Percentiles rank a stretch among this genome's conserved stretches.
phyloP scores from a whole-genome alignment of 2,797 vertebrate genomes.

The Podarcis siculus region DNA sequence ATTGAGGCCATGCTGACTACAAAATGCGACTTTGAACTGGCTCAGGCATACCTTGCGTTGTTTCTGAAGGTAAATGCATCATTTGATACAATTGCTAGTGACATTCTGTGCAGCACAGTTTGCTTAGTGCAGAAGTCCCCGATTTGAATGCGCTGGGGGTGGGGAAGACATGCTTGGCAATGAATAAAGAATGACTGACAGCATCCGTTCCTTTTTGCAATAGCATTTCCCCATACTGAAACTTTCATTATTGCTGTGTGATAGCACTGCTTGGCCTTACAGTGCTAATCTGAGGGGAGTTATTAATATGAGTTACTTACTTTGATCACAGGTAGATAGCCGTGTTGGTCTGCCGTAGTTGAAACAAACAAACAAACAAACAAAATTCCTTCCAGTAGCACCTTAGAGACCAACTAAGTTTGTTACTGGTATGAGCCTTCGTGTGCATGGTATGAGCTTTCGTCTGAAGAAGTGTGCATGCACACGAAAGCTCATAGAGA shows the following conservation, averaged over 20 bases:
- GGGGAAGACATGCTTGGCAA: neutral
- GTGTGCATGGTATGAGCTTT: no score
- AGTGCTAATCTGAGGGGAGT: neutral
- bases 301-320: neutral
- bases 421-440: no score
- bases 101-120: neutral
- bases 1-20: constrained; percentile 84
- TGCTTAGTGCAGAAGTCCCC: neutral
- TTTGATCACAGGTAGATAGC: no score
- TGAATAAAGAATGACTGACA: neutral
- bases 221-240: neutral
- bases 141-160: no score
- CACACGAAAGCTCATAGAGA: no score
- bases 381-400: no score
- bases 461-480: no score
- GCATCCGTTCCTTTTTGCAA: neutral
- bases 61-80: constrained; percentile 88
- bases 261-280: neutral
- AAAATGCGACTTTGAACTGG: constrained; percentile 90
- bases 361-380: no score
- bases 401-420: no score
- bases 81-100: neutral
- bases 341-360: no score
- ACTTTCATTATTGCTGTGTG: neutral
- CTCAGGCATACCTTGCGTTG: constrained; percentile 91